phyloP scores from a whole-genome alignment of 1,140 invertebrate species.

The Formica exsecta region DNA sequence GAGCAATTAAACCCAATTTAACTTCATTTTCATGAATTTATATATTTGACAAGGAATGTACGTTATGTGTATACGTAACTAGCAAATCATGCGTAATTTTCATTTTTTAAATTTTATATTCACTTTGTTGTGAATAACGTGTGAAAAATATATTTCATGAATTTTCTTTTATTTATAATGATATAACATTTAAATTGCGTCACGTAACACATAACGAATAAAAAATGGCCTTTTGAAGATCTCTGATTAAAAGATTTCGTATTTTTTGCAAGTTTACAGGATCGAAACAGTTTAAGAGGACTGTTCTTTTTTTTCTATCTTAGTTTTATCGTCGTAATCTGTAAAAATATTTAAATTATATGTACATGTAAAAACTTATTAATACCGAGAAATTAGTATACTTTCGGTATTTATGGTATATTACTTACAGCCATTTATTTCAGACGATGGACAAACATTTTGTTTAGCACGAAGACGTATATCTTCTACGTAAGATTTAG shows the following conservation, averaged over 20 bases:
- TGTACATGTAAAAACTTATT: too few species aligned
- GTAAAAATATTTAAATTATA: slow-evolving; percentile 1
- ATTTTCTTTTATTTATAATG: not conserved
- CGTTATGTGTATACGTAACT: not conserved
- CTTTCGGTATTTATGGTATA: not conserved
- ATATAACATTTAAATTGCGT: not conserved
- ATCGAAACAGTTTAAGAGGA: not conserved
- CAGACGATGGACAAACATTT: not conserved
- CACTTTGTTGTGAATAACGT: too few species aligned
- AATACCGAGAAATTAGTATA: not conserved
- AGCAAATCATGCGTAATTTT: not conserved
- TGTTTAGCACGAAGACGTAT: slow-evolving; percentile 66
- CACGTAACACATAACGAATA: not conserved
- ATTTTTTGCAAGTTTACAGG: not conserved
- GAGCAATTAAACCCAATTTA: slow-evolving; percentile 11
- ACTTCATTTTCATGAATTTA: slow-evolving; percentile 5
- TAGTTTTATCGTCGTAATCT: not conserved
- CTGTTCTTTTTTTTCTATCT: not conserved
- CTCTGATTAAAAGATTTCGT: not conserved
- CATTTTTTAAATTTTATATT: not conserved
- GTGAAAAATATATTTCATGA: too few species aligned
- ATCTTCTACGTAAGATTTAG: slow-evolving; percentile 71
- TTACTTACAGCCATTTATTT: not conserved
- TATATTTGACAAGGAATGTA: not conserved
- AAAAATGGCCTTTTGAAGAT: not conserved